Percentiles rank a stretch among this genome's conserved stretches.
These are phyloP conservation scores for Pinna nobilis DNA, from an alignment of 1,140 invertebrate species.

Conservation along the genomic window DNA sequence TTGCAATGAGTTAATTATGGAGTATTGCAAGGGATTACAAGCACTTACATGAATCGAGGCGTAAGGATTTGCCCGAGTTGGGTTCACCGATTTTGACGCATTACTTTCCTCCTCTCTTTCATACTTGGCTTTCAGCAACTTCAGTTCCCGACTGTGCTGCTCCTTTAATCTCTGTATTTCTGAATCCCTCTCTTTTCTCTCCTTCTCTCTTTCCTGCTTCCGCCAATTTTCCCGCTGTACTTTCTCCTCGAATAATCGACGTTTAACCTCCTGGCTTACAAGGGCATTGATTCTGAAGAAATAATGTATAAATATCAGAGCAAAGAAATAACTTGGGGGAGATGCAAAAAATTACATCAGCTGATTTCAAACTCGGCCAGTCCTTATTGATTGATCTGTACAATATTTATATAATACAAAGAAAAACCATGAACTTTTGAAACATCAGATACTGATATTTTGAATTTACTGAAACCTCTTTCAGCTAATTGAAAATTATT, in stretches of 20 bases:
- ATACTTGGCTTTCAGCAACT: conserved; percentile 61
- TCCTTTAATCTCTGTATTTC: conserved; percentile 68
- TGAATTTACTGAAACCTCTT: no score
- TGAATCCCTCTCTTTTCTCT: conserved; percentile 66
- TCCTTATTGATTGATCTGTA: no score
- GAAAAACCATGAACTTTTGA: no score
- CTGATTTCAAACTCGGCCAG: no score
- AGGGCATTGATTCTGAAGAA: conserved; percentile 68
- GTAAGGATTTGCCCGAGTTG: conserved; percentile 62
- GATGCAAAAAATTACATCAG: no score
- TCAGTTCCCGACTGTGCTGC: conserved; percentile 63
- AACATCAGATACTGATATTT: no score
- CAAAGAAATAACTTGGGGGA: no score
- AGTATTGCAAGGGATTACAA: background rate
- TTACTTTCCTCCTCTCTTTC: conserved; percentile 50
- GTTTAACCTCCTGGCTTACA: conserved; percentile 74
- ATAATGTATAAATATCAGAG: background rate
- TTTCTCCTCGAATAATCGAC: conserved; percentile 73
- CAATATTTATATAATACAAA: no score
- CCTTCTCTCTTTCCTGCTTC: conserved; percentile 62
- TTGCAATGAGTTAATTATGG: background rate
- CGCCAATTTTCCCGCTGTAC: conserved; percentile 64
- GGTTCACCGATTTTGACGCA: conserved; percentile 31
- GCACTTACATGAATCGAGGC: conserved; percentile 33
- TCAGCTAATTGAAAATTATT: no score